These are phyloP conservation scores for Cichladusa arquata DNA, from an alignment of 2,113 vertebrate species.

Conservation along the genomic window DNA sequence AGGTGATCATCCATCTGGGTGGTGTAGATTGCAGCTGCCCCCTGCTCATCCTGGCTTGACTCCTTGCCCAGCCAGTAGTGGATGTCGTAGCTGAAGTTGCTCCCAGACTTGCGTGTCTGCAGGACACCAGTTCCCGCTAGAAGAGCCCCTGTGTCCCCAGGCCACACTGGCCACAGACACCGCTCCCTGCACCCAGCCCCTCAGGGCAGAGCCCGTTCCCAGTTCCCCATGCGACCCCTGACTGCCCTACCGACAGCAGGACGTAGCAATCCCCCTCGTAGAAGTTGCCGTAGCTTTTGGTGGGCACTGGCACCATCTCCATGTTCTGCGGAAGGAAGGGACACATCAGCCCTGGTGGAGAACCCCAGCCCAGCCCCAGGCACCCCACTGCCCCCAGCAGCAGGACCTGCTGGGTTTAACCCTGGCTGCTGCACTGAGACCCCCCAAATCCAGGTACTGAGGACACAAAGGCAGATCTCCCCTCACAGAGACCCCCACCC, in stretches of 20 bases:
- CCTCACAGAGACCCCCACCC: not conserved
- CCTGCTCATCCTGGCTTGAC: conserved; percentile 84
- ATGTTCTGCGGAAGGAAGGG: conserved; percentile 73
- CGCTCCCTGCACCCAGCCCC: not conserved
- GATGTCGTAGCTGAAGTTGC: conserved; percentile 77
- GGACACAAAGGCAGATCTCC: not conserved
- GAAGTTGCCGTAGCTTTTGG: conserved; percentile 78
- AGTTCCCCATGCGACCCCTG: rapidly evolving
- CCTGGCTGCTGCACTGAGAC: not conserved
- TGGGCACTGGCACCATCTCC: conserved; percentile 82
- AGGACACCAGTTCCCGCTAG: not conserved
- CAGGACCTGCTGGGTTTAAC: not conserved
- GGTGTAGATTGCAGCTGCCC: conserved; percentile 82
- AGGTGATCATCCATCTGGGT: conserved; percentile 83
- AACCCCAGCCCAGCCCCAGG: rapidly evolving
- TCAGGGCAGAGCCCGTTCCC: not conserved
- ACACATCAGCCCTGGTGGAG: not conserved
- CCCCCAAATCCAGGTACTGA: not conserved
- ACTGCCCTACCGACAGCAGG: conserved; percentile 77
- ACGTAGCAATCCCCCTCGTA: conserved; percentile 86
- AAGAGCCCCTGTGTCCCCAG: not conserved
- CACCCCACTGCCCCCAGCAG: not conserved
- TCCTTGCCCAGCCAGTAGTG: conserved; percentile 85
- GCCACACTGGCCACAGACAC: not conserved
- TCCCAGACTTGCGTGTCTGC: conserved; percentile 80